Percentiles rank a stretch among this genome's conserved stretches.
These are phyloP conservation scores for Sesia apiformis DNA, from an alignment of 2,888 invertebrate species.

Conservation along the genomic window DNA sequence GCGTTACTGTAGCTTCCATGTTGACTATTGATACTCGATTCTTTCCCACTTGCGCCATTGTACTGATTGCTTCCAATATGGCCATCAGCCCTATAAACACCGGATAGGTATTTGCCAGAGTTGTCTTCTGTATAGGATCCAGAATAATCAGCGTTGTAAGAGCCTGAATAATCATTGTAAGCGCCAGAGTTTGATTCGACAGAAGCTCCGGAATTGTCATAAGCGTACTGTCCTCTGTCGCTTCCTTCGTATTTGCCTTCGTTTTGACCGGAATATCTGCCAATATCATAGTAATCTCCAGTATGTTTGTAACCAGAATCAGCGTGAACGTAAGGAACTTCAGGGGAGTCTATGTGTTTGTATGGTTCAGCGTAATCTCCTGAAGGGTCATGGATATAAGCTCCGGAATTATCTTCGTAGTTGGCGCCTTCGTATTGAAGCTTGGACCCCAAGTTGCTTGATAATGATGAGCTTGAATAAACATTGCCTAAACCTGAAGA, in stretches of 20 bases:
- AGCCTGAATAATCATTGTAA: conserved; percentile 20
- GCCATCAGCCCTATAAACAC: conserved; percentile 42
- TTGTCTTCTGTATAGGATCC: conserved; percentile 33
- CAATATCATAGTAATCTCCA: conserved; percentile 35
- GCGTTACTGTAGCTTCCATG: conserved; percentile 37
- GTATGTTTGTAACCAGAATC: conserved; percentile 37
- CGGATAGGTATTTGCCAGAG: conserved; percentile 37
- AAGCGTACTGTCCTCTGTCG: conserved; percentile 30
- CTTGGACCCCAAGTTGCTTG: conserved; percentile 2
- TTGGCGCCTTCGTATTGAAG: conserved; percentile 29
- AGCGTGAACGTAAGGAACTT: conserved; percentile 49
- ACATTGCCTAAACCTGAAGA: not conserved
- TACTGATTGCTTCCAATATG: conserved; percentile 28
- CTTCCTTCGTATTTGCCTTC: conserved; percentile 18
- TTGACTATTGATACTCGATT: conserved; percentile 15
- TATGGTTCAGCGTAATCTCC: conserved; percentile 63
- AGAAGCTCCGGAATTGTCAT: conserved; percentile 40
- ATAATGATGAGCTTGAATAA: conserved; percentile 2
- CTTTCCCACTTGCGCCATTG: conserved; percentile 13
- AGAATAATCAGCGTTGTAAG: conserved; percentile 30
- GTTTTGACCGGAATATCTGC: conserved; percentile 29
- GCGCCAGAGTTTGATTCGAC: conserved; percentile 13
- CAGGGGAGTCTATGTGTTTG: conserved; percentile 45
- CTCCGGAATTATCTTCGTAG: conserved; percentile 51
- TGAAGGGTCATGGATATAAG: conserved; percentile 60